Conservation (phyloP, 2,888 invertebrate genomes). For the Troides aeacus region DNA sequence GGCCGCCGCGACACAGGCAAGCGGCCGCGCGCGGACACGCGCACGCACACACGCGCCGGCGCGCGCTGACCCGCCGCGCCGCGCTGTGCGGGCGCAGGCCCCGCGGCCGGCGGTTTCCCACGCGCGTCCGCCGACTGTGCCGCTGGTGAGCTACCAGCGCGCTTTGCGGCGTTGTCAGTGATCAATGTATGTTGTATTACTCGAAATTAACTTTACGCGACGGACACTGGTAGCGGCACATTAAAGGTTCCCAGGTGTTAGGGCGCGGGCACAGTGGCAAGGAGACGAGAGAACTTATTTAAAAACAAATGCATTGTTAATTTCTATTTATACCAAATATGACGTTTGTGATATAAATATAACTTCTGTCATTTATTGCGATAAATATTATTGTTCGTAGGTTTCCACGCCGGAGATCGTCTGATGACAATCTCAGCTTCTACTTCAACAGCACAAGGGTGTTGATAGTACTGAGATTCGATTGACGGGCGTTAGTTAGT, state of each 20-base stretch:
- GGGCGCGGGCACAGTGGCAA: slow-evolving; percentile 1
- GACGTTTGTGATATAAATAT: too few species aligned
- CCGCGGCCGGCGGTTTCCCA: slow-evolving; percentile 12
- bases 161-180: slow-evolving; percentile 22
- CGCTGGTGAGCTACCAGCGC: slow-evolving; percentile 5
- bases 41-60: neutral
- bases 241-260: slow-evolving; percentile 19
- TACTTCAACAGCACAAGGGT: too few species aligned
- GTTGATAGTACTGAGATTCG: too few species aligned
- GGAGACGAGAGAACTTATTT: slow-evolving; percentile 4
- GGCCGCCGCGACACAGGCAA: too few species aligned
- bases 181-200: slow-evolving; percentile 26
- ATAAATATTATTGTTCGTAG: too few species aligned
- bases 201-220: slow-evolving; percentile 20
- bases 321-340: neutral
- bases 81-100: neutral
- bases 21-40: too few species aligned
- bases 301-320: neutral
- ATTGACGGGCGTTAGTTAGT: too few species aligned
- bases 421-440: too few species aligned
- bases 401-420: too few species aligned
- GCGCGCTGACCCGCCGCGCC: neutral
- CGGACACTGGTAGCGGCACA: slow-evolving; percentile 19
- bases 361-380: too few species aligned
- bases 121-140: slow-evolving; percentile 21